A percentile compares a stretch with the other conserved stretches of the same genome.
These are phyloP conservation scores for Ligdia adustata DNA, from an alignment of 2,888 invertebrate genomes.

Conservation along the genomic window DNA sequence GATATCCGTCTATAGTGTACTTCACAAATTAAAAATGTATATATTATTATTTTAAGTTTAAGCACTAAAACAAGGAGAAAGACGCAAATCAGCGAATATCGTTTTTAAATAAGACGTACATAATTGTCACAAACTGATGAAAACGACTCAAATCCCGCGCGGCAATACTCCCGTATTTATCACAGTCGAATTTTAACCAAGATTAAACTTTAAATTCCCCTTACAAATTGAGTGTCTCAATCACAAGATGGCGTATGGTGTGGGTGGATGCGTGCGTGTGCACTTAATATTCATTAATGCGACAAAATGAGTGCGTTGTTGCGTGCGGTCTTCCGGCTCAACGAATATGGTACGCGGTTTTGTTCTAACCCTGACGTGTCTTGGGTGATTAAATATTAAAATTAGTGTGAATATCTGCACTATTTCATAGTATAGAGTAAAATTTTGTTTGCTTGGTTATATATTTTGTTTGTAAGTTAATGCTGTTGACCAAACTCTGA, in stretches of 20 bases:
- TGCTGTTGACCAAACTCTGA: too few species aligned
- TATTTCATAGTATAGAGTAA: too few species aligned
- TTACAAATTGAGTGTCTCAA: constrained; percentile 45
- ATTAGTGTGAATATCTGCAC: too few species aligned
- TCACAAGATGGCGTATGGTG: constrained; percentile 49
- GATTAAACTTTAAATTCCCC: constrained; percentile 40
- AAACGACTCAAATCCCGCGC: constrained; percentile 20
- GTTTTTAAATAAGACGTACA: too few species aligned
- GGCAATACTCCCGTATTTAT: constrained; percentile 15
- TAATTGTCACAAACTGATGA: constrained; percentile 25
- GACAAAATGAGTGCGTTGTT: constrained; percentile 44
- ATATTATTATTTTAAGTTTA: too few species aligned
- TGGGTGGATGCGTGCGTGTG: constrained; percentile 46
- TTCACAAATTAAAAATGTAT: too few species aligned
- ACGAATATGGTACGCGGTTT: constrained; percentile 48
- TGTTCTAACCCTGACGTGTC: constrained; percentile 37
- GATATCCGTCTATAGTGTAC: too few species aligned
- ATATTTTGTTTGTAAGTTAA: too few species aligned
- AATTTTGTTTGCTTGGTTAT: too few species aligned
- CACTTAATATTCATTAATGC: constrained; percentile 79
- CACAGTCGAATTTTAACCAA: constrained; percentile 27
- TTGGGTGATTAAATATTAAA: constrained; percentile 21
- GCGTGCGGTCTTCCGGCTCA: constrained; percentile 59
- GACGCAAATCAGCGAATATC: too few species aligned
- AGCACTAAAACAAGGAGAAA: too few species aligned